Base-by-base conservation (phyloP, 2,888 invertebrate species). In the Crematogaster levior region DNA sequence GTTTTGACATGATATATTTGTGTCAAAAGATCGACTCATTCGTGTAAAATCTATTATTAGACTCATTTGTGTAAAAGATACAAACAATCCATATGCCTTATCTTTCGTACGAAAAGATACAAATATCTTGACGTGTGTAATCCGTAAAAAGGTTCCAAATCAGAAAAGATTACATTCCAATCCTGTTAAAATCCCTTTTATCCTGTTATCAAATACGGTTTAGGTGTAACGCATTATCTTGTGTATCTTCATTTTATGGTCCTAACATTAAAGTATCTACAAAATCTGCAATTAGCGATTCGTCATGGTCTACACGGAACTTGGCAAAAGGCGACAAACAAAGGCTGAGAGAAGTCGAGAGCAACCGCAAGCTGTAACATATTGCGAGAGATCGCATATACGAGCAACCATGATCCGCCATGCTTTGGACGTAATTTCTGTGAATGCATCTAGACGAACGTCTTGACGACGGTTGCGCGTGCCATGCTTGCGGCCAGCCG, bases 281-380 rank as follows among this genome's bases (percentile, higher is more conserved):
- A 37, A 43, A 43, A 7, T 61, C 48, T 30, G 70, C 68, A 53
- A 75, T 58, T 58, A 34, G 51, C 70, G 86, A 81, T 87, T 87
- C 83, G 85, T 86, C 84, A 75, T 37, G 77, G 88, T 84, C 65
- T 51, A 30, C 43, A 65, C 68, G 77, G 46, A 61, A 70, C 77
- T 77, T 72, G 51, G 70, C 84, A 51, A 82, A 74, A 61, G 21
- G 72, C 77, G 73, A 63, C 70, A 72, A 82, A 73, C 65, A 58
- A 68, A 56, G 81, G 51, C 37, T 9, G 75, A 63, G 82, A 79
- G 48, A 72, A 74, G 51, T 80, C 74, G 74, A 84, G 61, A 65
- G 46, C 85, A 83, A 92, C 92, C 93, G 86, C 93, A 92, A 86
- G 86, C 84, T 91, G 77, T 91, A 91, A 92, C 87, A 80, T 90